Percentiles rank a stretch among this genome's conserved stretches.
These are phyloP conservation scores for Drosophila ogumai DNA, from an alignment of 1,140 invertebrate genomes.

Conservation along the genomic window DNA sequence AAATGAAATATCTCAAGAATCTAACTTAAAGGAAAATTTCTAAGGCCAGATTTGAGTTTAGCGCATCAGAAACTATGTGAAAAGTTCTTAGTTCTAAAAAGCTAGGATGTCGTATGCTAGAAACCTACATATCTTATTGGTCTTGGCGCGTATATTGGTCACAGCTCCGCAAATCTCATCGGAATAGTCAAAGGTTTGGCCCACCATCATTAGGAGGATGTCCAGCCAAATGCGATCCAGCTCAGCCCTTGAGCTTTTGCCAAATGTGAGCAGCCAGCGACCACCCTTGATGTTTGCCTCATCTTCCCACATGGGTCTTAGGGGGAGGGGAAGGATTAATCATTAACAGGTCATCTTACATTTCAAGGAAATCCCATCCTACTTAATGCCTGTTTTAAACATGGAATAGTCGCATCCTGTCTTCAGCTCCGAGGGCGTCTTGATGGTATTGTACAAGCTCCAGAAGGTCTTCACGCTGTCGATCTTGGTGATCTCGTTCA, in stretches of 20 bases:
- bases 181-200: constrained; percentile 97
- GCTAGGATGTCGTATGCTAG: no score
- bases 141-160: constrained; percentile 95
- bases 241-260: constrained; percentile 92
- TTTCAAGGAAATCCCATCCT: background rate
- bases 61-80: no score
- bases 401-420: constrained; percentile 98
- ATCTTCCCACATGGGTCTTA: constrained; percentile 99
- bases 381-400: constrained; percentile 97
- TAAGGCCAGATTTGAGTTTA: no score
- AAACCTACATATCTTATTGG: constrained; percentile 92
- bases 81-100: no score
- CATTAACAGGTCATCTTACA: constrained; percentile 91
- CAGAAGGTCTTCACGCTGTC: constrained; percentile 99
- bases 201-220: constrained; percentile 92
- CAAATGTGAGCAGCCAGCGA: constrained; percentile 96
- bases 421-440: constrained; percentile 95
- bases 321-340: constrained; percentile 92
- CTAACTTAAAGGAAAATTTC: no score
- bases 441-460: constrained; percentile 97
- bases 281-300: constrained; percentile 94
- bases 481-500: constrained; percentile 96
- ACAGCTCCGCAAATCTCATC: constrained; percentile 98
- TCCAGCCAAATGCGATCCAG: constrained; percentile 98
- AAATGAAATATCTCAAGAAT: no score